Evolutionary conservation across 2,113 vertebrate species (phyloP).

Genomic region (Theristicus caerulescens): DNA sequence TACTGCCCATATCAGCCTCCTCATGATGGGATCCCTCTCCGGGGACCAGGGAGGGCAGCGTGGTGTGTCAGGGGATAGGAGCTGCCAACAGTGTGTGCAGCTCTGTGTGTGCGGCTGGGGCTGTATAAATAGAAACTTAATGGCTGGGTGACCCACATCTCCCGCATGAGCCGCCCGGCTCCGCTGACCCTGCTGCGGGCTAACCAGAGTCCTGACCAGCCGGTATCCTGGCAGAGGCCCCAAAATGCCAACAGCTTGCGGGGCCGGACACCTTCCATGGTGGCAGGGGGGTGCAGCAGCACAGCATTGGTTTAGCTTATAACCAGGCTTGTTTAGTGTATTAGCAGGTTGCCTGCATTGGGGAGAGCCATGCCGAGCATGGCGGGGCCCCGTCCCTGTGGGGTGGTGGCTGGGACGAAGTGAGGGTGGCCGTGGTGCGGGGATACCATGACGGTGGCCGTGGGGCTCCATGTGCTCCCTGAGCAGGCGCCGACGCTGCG

Average conservation of each 20-base stretch:
- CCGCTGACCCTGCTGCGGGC: not conserved
- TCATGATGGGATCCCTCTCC: not conserved
- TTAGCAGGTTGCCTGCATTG: not conserved
- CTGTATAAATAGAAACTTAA: conserved; percentile 50
- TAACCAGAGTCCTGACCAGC: not conserved
- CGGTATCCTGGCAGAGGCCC: accelerated
- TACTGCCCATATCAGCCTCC: not conserved
- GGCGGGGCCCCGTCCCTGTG: accelerated
- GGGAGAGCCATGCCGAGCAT: accelerated
- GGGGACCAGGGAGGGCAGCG: not conserved
- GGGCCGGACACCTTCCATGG: not conserved
- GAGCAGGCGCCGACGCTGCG: not conserved
- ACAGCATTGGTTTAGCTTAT: accelerated
- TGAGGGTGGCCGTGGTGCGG: not conserved
- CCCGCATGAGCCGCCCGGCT: not conserved
- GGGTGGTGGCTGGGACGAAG: not conserved
- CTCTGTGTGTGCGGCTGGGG: not conserved
- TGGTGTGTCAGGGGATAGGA: not conserved
- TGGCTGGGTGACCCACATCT: conserved; percentile 61
- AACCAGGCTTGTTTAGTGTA: not conserved
- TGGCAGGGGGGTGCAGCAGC: not conserved
- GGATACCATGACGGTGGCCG: not conserved
- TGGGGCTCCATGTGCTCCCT: not conserved
- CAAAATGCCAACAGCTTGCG: not conserved
- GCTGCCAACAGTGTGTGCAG: not conserved